phyloP scores from a whole-genome alignment of 2,797 vertebrate genomes.

The Lepus oiostolus region DNA sequence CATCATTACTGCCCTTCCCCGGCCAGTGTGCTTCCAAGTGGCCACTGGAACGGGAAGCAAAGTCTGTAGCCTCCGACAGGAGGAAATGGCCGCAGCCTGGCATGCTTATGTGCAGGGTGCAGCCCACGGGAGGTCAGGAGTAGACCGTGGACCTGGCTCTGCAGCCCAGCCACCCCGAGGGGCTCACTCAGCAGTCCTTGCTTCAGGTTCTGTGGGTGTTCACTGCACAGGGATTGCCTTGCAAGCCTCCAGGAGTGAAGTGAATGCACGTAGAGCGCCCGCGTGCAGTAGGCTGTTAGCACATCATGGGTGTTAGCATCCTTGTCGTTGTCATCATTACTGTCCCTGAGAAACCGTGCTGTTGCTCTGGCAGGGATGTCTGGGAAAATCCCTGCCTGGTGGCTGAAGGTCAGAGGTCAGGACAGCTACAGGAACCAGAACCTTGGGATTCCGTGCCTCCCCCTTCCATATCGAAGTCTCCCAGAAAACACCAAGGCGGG shows the following conservation, averaged over 20 bases:
- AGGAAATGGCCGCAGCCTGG: not conserved
- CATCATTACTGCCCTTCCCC: not conserved
- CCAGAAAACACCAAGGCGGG: not conserved
- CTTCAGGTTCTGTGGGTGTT: not conserved
- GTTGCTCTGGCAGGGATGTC: not conserved
- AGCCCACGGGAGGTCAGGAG: not conserved
- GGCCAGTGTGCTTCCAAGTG: not conserved
- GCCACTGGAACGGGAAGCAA: rapidly evolving
- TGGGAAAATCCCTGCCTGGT: not conserved
- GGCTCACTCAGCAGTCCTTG: not conserved
- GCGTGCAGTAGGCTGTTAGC: not conserved
- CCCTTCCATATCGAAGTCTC: not conserved
- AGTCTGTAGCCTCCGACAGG: not conserved
- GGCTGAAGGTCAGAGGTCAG: not conserved
- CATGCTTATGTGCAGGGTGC: not conserved
- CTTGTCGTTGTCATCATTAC: not conserved
- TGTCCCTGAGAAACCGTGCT: not conserved
- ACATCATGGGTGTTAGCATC: not conserved
- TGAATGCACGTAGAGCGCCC: not conserved
- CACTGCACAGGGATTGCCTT: not conserved
- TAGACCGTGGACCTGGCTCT: not conserved
- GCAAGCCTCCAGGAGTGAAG: not conserved
- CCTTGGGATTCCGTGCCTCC: too few relatives aligned
- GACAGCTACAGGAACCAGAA: not conserved
- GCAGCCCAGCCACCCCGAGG: not conserved